phyloP scores from a whole-genome alignment of 30 jellyfish, hydroid and myxozoan species.

The Aurelia coerulea region DNA sequence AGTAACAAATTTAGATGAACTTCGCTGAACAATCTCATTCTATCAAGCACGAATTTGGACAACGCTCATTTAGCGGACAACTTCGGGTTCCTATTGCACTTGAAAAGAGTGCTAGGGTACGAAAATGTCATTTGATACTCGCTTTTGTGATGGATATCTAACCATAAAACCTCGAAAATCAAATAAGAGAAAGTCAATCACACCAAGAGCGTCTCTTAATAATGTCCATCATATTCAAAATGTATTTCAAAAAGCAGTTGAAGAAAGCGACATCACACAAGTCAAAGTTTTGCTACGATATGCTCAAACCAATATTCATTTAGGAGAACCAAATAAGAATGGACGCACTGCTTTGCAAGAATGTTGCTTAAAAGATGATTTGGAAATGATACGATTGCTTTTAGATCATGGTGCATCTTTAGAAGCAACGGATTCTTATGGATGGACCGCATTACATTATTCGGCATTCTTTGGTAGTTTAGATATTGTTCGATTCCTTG shows the following conservation, averaged over 20 bases:
- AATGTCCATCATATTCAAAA: constrained; percentile 66
- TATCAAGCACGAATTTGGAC: no score
- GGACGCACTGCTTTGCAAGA: constrained; percentile 92
- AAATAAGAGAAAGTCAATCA: constrained; percentile 16
- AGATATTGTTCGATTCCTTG: constrained; percentile 81
- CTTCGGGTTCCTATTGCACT: no score
- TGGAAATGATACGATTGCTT: constrained; percentile 81
- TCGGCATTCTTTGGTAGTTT: constrained; percentile 79
- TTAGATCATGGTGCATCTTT: constrained; percentile 92
- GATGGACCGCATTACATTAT: constrained; percentile 91
- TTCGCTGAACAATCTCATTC: no score
- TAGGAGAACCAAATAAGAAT: constrained; percentile 64
- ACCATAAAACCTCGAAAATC: constrained; percentile 65
- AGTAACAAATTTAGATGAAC: no score
- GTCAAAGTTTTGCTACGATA: constrained; percentile 82
- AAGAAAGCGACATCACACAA: constrained; percentile 88
- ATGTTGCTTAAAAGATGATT: constrained; percentile 77
- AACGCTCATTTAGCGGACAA: no score
- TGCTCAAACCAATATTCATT: constrained; percentile 73
- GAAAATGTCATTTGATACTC: constrained; percentile 61
- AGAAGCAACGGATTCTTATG: constrained; percentile 76
- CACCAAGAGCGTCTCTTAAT: constrained; percentile 47
- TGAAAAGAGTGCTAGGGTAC: no score
- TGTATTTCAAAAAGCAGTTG: constrained; percentile 82
- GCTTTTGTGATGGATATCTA: constrained; percentile 79